phyloP scores from a whole-genome alignment of 2,888 invertebrate genomes.

The Temnothorax rugatulus region DNA sequence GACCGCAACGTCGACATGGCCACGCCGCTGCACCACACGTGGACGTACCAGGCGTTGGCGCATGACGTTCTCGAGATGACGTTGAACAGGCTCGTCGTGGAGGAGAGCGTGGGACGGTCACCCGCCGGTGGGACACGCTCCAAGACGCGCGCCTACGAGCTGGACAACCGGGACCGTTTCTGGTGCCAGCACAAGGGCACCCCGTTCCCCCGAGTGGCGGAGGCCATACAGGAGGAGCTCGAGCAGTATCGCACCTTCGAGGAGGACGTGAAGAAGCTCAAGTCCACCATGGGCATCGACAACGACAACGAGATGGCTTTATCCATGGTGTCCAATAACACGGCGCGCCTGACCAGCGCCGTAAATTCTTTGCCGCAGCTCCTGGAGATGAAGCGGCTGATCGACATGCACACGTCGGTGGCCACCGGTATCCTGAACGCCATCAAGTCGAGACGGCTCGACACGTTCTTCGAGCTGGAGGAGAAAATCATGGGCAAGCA shows the following conservation, averaged over 20 bases:
- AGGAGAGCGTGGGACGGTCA: constrained; percentile 88
- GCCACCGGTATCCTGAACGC: constrained; percentile 96
- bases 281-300: constrained; percentile 97
- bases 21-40: constrained; percentile 99
- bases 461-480: constrained; percentile 98
- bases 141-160: constrained; percentile 95
- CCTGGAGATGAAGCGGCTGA: constrained; percentile 98
- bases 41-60: constrained; percentile 99
- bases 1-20: constrained; percentile 99
- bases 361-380: constrained; percentile 98
- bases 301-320: constrained; percentile 95
- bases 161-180: constrained; percentile 95
- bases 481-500: constrained; percentile 98
- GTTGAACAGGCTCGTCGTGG: constrained; percentile 93
- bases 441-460: constrained; percentile 96
- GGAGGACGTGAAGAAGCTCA: constrained; percentile 98
- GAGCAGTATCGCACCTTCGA: constrained; percentile 98
- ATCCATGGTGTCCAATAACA: constrained; percentile 96
- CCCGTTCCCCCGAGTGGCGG: constrained; percentile 97
- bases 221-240: constrained; percentile 99
- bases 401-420: constrained; percentile 99
- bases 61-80: constrained; percentile 98
- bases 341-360: constrained; percentile 96
- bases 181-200: constrained; percentile 98
- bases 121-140: constrained; percentile 89